Evolutionary conservation across 2,113 vertebrate species (phyloP).

Genomic region (Neotoma lepida): DNA sequence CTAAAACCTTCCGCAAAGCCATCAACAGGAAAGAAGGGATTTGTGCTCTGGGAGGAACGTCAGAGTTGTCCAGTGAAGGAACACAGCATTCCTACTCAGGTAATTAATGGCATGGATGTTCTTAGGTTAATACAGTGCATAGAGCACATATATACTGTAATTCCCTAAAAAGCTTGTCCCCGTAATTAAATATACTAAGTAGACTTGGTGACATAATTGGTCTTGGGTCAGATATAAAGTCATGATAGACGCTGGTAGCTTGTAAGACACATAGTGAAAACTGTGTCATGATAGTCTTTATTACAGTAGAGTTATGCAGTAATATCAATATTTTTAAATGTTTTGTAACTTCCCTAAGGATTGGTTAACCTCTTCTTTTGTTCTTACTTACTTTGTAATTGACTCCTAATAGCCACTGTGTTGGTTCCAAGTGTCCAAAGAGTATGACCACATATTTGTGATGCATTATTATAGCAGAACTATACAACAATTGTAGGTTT

Average conservation of each 20-base stretch:
- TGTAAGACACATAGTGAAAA: neutral
- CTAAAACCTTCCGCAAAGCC: constrained; percentile 91
- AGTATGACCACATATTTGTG: neutral
- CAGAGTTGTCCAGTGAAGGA: constrained; percentile 92
- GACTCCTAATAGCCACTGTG: neutral
- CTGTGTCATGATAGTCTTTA: neutral
- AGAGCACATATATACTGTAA: neutral
- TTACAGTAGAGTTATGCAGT: neutral
- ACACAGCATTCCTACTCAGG: constrained; percentile 95
- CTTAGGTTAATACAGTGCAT: neutral
- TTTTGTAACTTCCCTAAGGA: neutral
- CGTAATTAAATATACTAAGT: neutral
- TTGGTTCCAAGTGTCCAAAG: neutral
- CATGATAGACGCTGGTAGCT: neutral
- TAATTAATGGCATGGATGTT: constrained; percentile 45
- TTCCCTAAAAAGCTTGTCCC: neutral
- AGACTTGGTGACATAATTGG: neutral
- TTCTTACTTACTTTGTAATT: constrained; percentile 10
- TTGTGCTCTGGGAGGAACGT: constrained; percentile 93
- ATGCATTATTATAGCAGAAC: neutral
- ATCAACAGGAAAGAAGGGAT: constrained; percentile 96
- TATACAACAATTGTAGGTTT: neutral
- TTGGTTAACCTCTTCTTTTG: neutral
- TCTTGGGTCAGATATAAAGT: neutral
- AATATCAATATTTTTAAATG: constrained; percentile 30